A percentile compares a stretch with the other conserved stretches of the same genome.
Evolutionary conservation across 2,797 vertebrate species (phyloP).

Genomic region (Lepilemur septentrionalis): DNA sequence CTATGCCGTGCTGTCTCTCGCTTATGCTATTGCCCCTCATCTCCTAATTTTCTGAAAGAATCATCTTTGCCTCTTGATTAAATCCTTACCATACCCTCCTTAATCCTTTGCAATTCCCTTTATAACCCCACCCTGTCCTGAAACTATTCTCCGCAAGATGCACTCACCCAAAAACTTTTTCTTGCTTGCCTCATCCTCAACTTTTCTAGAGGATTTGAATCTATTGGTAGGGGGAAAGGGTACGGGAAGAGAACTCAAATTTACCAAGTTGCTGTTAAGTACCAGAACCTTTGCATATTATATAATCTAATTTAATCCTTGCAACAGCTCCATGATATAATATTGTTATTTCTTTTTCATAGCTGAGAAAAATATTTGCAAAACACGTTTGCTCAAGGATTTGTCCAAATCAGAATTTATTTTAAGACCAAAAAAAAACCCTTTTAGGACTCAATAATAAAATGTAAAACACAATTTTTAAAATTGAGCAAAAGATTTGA

Average conservation of each 20-base stretch:
- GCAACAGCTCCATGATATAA: neutral
- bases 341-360: conserved; percentile 15
- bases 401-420: conserved; percentile 36
- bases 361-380: neutral
- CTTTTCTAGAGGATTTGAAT: neutral
- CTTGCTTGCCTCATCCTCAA: neutral
- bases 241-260: neutral
- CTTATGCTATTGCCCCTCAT: neutral
- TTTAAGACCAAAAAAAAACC: neutral
- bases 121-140: neutral
- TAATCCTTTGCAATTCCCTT: neutral
- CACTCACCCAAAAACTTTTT: neutral
- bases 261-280: neutral
- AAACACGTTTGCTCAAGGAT: neutral
- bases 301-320: neutral
- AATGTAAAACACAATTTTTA: neutral
- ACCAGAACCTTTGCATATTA: neutral
- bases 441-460: conserved; percentile 13
- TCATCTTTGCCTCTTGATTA: neutral
- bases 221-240: neutral
- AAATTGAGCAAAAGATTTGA: conserved; percentile 13
- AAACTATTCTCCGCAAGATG: neutral
- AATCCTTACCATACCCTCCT: neutral
- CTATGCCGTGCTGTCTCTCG: neutral
- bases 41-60: neutral